Evolutionary conservation across 2,888 invertebrate species (phyloP).

Genomic region (Acanthacorydalis orientalis): DNA sequence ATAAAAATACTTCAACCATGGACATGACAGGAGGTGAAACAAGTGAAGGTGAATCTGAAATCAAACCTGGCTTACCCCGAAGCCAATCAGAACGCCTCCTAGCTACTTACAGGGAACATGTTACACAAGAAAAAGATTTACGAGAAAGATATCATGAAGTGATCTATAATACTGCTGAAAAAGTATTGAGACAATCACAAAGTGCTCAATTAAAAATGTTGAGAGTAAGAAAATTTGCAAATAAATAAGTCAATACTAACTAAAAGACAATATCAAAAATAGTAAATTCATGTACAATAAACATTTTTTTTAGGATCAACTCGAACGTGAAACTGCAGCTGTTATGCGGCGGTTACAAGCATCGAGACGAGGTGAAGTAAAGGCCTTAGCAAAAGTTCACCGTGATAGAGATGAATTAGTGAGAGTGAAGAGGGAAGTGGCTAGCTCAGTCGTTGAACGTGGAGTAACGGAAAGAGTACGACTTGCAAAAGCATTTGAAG

Average conservation of each 20-base stretch:
- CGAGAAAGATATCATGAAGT: constrained; percentile 72
- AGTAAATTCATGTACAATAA: no score
- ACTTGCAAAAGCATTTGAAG: constrained; percentile 58
- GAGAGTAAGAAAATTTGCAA: constrained; percentile 24
- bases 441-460: constrained; percentile 64
- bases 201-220: constrained; percentile 64
- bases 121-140: constrained; percentile 54
- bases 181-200: constrained; percentile 63
- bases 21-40: constrained; percentile 24
- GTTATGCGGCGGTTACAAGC: constrained; percentile 69
- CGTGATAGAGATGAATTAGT: constrained; percentile 82
- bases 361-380: constrained; percentile 74
- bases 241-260: neutral
- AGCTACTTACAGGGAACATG: constrained; percentile 46
- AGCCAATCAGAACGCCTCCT: constrained; percentile 47
- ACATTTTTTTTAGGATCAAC: constrained; percentile 27
- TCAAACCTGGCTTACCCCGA: constrained; percentile 34
- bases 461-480: constrained; percentile 80
- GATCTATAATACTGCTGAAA: constrained; percentile 60
- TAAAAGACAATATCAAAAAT: no score
- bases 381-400: constrained; percentile 69
- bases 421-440: constrained; percentile 72
- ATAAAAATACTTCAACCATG: constrained; percentile 18
- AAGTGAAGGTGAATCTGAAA: constrained; percentile 25
- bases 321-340: constrained; percentile 54